A percentile compares a stretch with the other conserved stretches of the same genome.
phyloP scores from a whole-genome alignment of 2,888 invertebrate species.

The Calameuta filiformis region DNA sequence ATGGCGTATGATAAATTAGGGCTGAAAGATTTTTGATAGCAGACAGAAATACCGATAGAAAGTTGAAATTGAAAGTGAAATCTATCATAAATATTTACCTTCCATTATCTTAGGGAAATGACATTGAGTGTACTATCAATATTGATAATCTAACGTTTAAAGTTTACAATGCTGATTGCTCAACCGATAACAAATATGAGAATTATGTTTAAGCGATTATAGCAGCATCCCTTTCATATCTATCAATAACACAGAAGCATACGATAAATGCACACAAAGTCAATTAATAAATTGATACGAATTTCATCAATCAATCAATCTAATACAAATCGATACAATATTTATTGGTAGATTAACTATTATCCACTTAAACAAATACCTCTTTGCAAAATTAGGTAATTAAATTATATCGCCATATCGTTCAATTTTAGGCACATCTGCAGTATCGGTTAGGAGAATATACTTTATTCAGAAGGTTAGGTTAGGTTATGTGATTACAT shows the following conservation, averaged over 20 bases:
- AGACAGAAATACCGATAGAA: neutral
- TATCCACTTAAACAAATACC: conserved; percentile 9
- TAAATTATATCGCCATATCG: too few species aligned
- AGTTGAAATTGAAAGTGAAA: neutral
- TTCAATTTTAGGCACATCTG: too few species aligned
- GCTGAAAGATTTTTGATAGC: neutral
- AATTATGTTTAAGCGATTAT: neutral
- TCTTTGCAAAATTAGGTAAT: too few species aligned
- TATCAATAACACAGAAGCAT: neutral
- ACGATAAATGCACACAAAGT: neutral
- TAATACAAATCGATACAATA: neutral
- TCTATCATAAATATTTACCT: neutral
- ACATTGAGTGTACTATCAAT: neutral
- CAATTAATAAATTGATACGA: neutral
- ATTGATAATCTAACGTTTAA: neutral
- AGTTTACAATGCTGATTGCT: neutral
- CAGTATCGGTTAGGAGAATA: too few species aligned
- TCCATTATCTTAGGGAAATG: neutral
- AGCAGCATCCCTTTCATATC: neutral
- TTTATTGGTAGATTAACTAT: neutral
- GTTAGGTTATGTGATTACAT: too few species aligned
- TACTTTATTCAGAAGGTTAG: too few species aligned
- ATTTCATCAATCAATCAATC: neutral
- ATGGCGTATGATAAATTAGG: neutral
- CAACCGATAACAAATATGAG: neutral